A percentile compares a stretch with the other conserved stretches of the same genome.
Evolutionary conservation across 2,888 invertebrate genomes (phyloP).

Genomic region (Geotrupes spiniger): DNA sequence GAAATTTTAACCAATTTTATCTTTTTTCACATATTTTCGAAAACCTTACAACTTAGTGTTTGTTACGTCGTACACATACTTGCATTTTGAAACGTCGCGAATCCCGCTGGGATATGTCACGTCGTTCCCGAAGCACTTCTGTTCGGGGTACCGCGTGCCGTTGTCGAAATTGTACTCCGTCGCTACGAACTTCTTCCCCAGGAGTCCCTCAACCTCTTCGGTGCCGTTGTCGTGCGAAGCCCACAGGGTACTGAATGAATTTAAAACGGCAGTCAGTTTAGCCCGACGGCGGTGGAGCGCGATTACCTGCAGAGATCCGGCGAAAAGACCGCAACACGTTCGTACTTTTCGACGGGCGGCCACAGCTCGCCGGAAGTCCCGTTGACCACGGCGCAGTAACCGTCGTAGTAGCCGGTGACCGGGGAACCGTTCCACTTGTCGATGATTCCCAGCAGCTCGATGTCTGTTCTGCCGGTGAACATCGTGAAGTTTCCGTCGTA

Average conservation of each 20-base stretch:
- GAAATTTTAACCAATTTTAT: too few relatives aligned
- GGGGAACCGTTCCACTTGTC: constrained; percentile 67
- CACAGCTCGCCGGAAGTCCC: constrained; percentile 81
- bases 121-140: constrained; percentile 61
- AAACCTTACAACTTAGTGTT: too few relatives aligned
- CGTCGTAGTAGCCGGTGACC: constrained; percentile 55
- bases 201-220: constrained; percentile 50
- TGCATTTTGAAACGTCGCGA: constrained; percentile 69
- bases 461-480: constrained; percentile 66
- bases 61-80: too few relatives aligned
- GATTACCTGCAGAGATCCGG: constrained; percentile 75
- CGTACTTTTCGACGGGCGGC: constrained; percentile 63
- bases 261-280: constrained; percentile 29
- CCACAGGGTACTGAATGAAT: not conserved
- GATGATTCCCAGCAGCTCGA: constrained; percentile 65
- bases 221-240: not conserved
- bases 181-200: constrained; percentile 57
- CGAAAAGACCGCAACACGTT: constrained; percentile 65
- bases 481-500: constrained; percentile 79
- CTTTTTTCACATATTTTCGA: too few relatives aligned
- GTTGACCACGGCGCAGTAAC: constrained; percentile 64
- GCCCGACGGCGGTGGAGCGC: too few relatives aligned
- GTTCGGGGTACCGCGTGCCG: constrained; percentile 57
- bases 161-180: constrained; percentile 71
- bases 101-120: constrained; percentile 57